A percentile compares a stretch with the other conserved stretches of the same genome.
Conservation (phyloP, 1,140 invertebrate genomes). For the Psilanteris sp. region DNA sequence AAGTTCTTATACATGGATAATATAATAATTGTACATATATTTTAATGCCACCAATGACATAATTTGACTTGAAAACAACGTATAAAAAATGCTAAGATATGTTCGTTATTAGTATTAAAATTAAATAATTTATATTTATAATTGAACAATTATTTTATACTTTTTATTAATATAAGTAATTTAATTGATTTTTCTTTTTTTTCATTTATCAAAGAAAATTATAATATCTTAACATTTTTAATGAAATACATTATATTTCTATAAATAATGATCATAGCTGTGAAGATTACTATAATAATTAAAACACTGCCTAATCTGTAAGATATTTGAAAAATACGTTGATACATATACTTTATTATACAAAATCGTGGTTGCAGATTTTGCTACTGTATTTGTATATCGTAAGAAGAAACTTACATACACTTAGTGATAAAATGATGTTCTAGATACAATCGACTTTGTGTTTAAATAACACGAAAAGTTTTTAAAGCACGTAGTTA, state of each 20-base stretch:
- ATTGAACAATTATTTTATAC: too few species aligned
- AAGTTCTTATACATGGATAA: too few species aligned
- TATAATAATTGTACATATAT: too few species aligned
- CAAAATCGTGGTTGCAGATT: slow-evolving; percentile 58
- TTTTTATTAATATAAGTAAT: too few species aligned
- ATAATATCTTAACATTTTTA: slow-evolving; percentile 2
- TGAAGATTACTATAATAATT: slow-evolving; percentile 53
- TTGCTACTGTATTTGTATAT: slow-evolving; percentile 76
- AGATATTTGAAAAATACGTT: slow-evolving; percentile 54
- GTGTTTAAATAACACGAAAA: slow-evolving; percentile 70
- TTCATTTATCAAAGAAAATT: too few species aligned
- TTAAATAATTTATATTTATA: too few species aligned
- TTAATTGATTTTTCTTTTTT: too few species aligned
- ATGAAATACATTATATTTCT: slow-evolving; percentile 42
- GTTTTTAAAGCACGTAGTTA: slow-evolving; percentile 58
- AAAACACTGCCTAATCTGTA: slow-evolving; percentile 60
- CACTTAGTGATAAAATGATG: slow-evolving; percentile 51
- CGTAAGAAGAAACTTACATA: slow-evolving; percentile 53
- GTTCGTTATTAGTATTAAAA: too few species aligned
- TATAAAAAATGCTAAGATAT: too few species aligned
- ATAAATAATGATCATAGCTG: slow-evolving; percentile 54
- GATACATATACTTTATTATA: slow-evolving; percentile 53
- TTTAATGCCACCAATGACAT: too few species aligned
- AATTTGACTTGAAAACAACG: too few species aligned
- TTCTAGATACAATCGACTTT: slow-evolving; percentile 51